These are phyloP conservation scores for Patella vulgata DNA, from an alignment of 1,140 invertebrate genomes.

Conservation along the genomic window DNA sequence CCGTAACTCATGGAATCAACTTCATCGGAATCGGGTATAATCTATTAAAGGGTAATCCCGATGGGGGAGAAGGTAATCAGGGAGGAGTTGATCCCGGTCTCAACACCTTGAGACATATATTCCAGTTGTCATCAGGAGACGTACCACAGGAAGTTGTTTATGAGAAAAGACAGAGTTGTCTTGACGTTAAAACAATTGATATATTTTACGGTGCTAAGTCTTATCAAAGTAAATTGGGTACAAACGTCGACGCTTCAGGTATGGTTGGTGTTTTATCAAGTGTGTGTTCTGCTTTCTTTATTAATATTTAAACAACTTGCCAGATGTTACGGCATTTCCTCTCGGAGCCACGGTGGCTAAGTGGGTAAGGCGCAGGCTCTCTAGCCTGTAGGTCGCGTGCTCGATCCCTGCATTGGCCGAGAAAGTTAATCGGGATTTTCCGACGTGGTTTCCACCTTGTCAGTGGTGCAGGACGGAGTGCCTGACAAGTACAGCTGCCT, in stretches of 20 bases:
- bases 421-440: too few species aligned
- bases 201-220: constrained; percentile 37
- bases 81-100: constrained; percentile 42
- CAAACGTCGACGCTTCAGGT: constrained; percentile 32
- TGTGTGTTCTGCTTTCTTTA: too few species aligned
- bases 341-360: too few species aligned
- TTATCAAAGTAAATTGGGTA: constrained; percentile 36
- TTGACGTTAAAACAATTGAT: constrained; percentile 3
- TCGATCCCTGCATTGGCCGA: too few species aligned
- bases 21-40: constrained; percentile 45
- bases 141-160: constrained; percentile 18
- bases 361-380: too few species aligned
- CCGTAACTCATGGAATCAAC: background rate
- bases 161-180: constrained; percentile 35
- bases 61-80: constrained; percentile 21
- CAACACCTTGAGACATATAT: constrained; percentile 25
- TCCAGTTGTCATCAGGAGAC: constrained; percentile 28
- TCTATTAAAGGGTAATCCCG: constrained; percentile 37
- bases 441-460: too few species aligned
- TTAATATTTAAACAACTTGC: too few species aligned
- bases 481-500: too few species aligned
- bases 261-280: too few species aligned
- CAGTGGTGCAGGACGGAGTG: too few species aligned
- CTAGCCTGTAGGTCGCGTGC: too few species aligned
- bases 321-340: too few species aligned